Percentiles rank a stretch among this genome's conserved stretches.
These are phyloP conservation scores for Epiblema foenella DNA, from an alignment of 2,888 invertebrate genomes.

Conservation along the genomic window DNA sequence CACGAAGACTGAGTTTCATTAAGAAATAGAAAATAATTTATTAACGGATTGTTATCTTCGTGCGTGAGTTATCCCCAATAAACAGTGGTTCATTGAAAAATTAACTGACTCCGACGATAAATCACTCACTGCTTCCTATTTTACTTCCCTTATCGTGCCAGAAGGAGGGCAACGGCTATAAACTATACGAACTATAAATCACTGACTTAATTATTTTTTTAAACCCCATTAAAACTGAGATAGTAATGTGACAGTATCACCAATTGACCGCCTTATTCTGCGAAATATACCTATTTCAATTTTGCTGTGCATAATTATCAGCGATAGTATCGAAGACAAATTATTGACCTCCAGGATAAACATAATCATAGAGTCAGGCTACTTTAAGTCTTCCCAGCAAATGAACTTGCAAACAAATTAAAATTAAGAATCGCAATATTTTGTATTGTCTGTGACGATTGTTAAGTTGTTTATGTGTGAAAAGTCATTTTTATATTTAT, in stretches of 20 bases:
- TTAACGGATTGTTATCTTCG: conserved; percentile 46
- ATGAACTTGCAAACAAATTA: too few relatives aligned
- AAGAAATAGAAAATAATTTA: conserved; percentile 47
- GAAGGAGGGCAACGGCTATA: conserved; percentile 64
- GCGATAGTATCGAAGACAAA: too few relatives aligned
- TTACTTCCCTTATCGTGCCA: conserved; percentile 74
- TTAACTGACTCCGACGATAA: conserved; percentile 59
- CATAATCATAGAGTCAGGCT: too few relatives aligned
- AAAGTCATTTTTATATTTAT: too few relatives aligned
- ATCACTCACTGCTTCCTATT: conserved; percentile 61
- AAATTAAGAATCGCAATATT: too few relatives aligned
- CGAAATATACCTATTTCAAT: neutral
- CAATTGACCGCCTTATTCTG: conserved; percentile 16
- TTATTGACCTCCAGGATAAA: too few relatives aligned
- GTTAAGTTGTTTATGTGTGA: too few relatives aligned
- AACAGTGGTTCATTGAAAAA: conserved; percentile 63
- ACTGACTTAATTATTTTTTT: conserved; percentile 56
- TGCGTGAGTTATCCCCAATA: conserved; percentile 47
- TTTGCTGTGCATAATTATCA: too few relatives aligned
- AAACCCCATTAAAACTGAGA: conserved; percentile 66
- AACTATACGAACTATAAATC: conserved; percentile 72
- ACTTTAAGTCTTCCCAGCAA: too few relatives aligned
- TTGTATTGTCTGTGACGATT: too few relatives aligned
- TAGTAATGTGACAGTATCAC: conserved; percentile 57
- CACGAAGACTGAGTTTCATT: conserved; percentile 44